Evolutionary conservation across 2,888 invertebrate species (phyloP), one percentile per base, ranked within the genome.

Genomic region (Sphaerophoria rueppellii): DNA sequence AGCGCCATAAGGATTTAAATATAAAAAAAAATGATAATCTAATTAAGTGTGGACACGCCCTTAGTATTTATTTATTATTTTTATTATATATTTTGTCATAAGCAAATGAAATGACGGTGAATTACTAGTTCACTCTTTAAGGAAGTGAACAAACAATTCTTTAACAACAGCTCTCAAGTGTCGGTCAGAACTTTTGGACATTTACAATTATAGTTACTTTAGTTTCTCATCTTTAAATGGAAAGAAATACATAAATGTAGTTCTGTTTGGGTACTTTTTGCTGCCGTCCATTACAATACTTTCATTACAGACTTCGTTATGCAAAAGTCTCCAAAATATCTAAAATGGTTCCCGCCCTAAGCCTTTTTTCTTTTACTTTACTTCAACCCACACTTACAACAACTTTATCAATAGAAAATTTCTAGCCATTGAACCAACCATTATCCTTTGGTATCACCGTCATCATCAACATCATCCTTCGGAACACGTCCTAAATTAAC

Each of bases 401-500:
- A 67, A 40, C 67, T 67, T 54, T 54, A 67, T 67, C 67, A 67
- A 67, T 67, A 67, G 67, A 57, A 52, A 46, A 57, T 70, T 71
- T 37, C 32, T 43, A 71, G 43, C 35, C 69, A 61, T 61, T 37
- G 67, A 67, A 52, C 60, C 73, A 78, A 73, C 67, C 74, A 67
- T 54, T 67, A 67, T 54, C 37, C n/a, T 40, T 24, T 54, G 40
- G 54, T 67, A 67, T 72, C 52, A 50, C 40, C 61, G 12, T 58
- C 82, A 73, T 69, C 77, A 73, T 73, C 78, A 50, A 24, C 67
- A 79, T 82, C 78, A 65, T 73, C 72, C 70, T 73, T 54, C 63
- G 48, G 50, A 85, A 76, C 85, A 85, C 80, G 85, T 85, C 80
- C 81, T 76, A 77, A 85, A 85, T 85, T 77, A 85, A 81, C 72